Conservation (phyloP, 2,113 vertebrate species). For the Rhynchopsitta pachyrhyncha region DNA sequence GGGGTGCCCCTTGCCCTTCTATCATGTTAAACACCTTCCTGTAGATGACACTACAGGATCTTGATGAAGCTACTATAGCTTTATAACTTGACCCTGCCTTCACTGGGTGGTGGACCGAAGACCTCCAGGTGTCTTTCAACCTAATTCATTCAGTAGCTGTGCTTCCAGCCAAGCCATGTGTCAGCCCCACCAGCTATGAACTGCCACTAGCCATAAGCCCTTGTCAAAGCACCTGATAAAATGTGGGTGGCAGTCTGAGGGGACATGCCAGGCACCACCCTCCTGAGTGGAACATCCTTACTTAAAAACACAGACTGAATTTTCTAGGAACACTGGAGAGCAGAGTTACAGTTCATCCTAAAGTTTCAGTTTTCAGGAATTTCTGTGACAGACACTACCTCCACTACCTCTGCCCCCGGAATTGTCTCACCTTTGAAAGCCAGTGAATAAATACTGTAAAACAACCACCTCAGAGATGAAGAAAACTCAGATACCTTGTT, state of each 20-base stretch:
- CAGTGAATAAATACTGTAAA: neutral
- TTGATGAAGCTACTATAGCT: neutral
- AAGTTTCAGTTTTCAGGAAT: neutral
- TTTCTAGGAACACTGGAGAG: neutral
- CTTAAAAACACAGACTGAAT: neutral
- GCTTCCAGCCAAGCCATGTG: rapidly evolving
- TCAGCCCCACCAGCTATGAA: neutral
- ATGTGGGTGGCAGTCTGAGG: neutral
- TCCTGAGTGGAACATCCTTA: neutral
- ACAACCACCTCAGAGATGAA: neutral
- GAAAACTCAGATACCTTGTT: neutral
- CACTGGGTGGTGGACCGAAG: neutral
- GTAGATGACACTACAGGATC: neutral
- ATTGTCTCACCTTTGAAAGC: neutral
- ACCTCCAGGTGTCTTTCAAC: neutral
- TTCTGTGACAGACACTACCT: neutral
- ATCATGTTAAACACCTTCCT: neutral
- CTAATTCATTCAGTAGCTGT: neutral
- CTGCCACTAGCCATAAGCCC: no score
- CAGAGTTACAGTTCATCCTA: neutral
- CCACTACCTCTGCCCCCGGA: neutral
- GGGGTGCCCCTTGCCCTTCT: no score
- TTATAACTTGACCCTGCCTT: neutral
- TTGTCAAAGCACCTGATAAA: neutral
- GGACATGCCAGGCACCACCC: no score